Evolutionary conservation across 2,888 invertebrate species (phyloP).

Genomic region (Orthonychiurus folsomi): DNA sequence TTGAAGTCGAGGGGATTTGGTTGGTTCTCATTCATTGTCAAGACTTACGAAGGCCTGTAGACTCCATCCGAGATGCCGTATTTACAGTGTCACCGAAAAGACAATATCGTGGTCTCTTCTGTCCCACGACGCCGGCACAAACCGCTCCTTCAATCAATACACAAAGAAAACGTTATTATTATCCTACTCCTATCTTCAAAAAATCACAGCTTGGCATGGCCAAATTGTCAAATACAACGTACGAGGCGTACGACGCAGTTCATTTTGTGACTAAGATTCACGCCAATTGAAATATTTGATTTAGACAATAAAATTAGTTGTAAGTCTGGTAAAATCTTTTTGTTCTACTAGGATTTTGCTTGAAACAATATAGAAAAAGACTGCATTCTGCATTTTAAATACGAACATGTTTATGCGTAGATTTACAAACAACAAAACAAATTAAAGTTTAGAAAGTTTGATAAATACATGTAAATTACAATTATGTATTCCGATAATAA

Average conservation of each 20-base stretch:
- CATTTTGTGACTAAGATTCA: not conserved
- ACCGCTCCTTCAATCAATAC: slow-evolving; percentile 60
- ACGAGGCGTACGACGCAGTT: not conserved
- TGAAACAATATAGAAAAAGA: no score
- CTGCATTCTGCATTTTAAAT: no score
- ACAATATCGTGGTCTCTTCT: slow-evolving; percentile 77
- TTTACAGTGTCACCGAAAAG: slow-evolving; percentile 76
- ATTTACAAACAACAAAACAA: no score
- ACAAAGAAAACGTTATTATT: not conserved
- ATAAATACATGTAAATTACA: no score
- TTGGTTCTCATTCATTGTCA: no score
- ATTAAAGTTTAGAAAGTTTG: no score
- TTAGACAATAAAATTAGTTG: not conserved
- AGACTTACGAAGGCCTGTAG: slow-evolving; percentile 65
- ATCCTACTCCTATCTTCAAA: not conserved
- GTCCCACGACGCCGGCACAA: slow-evolving; percentile 85
- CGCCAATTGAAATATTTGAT: not conserved
- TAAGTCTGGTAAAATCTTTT: not conserved
- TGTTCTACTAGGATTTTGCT: not conserved
- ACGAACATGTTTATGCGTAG: no score
- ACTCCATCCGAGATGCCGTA: slow-evolving; percentile 72
- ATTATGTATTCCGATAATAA: no score
- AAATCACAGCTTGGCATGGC: slow-evolving; percentile 7
- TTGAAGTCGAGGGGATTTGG: not conserved
- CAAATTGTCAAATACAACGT: not conserved